Conservation (phyloP, 2,797 vertebrate genomes). For the Lycodopsis pacificus region DNA sequence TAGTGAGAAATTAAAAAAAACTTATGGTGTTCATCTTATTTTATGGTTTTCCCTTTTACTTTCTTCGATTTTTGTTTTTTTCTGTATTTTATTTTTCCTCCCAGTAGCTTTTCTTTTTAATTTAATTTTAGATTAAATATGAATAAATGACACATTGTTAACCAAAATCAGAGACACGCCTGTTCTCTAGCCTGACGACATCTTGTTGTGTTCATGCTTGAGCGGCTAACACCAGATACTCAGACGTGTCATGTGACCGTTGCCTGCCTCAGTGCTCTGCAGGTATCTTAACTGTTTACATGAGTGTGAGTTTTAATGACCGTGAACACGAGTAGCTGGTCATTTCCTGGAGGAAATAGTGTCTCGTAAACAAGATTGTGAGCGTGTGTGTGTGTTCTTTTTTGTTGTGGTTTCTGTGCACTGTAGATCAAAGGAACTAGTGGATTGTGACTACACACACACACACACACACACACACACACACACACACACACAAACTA, state of each 20-base stretch:
- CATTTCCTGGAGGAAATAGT: constrained; percentile 25
- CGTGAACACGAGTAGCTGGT: not conserved
- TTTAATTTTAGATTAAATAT: too few species aligned
- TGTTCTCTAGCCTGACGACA: not conserved
- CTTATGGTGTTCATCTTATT: too few species aligned
- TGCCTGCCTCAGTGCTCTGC: not conserved
- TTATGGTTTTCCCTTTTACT: too few species aligned
- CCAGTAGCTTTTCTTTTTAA: too few species aligned
- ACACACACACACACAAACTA: constrained; percentile 10
- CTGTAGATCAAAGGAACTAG: constrained; percentile 31
- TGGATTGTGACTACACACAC: constrained; percentile 5
- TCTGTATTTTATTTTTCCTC: too few species aligned
- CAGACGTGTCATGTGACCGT: not conserved
- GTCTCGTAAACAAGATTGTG: constrained; percentile 7
- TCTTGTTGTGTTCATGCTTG: not conserved
- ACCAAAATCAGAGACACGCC: too few species aligned
- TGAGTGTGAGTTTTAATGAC: constrained; percentile 19
- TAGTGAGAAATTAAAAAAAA: too few species aligned
- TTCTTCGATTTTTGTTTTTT: too few species aligned
- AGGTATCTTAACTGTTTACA: not conserved
- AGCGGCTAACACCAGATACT: not conserved
- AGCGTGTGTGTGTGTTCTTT: too few species aligned
- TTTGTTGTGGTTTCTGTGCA: not conserved
- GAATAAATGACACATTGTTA: too few species aligned
- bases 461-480: constrained; percentile 17